Conservation (phyloP, 2,888 invertebrate species). For the Drosophila cognata region DNA sequence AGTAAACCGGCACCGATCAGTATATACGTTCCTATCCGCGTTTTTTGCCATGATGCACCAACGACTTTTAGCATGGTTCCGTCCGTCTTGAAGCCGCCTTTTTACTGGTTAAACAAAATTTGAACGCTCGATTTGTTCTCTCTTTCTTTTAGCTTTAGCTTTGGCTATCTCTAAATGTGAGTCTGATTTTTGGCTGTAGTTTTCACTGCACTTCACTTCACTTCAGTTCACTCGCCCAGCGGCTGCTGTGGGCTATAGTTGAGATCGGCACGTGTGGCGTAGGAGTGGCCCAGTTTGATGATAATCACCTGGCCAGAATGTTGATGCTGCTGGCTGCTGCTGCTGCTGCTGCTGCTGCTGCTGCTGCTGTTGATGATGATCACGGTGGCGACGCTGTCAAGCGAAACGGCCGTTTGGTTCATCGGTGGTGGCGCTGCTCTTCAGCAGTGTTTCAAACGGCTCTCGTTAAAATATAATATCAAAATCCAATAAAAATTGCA, state of each 20-base stretch:
- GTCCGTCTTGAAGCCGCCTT: slow-evolving; percentile 80
- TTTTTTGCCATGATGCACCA: slow-evolving; percentile 91
- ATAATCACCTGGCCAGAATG: slow-evolving; percentile 65
- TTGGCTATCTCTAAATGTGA: not conserved
- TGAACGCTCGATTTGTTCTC: not conserved
- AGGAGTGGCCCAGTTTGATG: slow-evolving; percentile 80
- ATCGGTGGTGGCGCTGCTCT: slow-evolving; percentile 80
- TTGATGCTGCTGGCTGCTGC: slow-evolving; percentile 36
- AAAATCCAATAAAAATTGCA: slow-evolving; percentile 9
- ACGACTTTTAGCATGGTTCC: slow-evolving; percentile 91
- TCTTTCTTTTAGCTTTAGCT: not conserved
- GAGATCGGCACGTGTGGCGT: slow-evolving; percentile 83
- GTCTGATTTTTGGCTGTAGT: slow-evolving; percentile 9
- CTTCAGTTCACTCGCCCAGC: slow-evolving; percentile 30
- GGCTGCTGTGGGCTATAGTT: slow-evolving; percentile 72
- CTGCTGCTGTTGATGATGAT: slow-evolving; percentile 41
- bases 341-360: slow-evolving; percentile 34
- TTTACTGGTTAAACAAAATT: slow-evolving; percentile 2
- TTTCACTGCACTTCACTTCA: not conserved
- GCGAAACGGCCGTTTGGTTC: slow-evolving; percentile 83
- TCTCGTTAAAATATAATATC: slow-evolving; percentile 26
- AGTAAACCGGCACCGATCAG: slow-evolving; percentile 89
- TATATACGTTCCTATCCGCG: slow-evolving; percentile 90
- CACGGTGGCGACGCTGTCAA: slow-evolving; percentile 82
- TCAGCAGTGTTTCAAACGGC: slow-evolving; percentile 53